These are phyloP conservation scores for Tigriopus californicus DNA, from an alignment of 2,888 invertebrate genomes.

Conservation along the genomic window DNA sequence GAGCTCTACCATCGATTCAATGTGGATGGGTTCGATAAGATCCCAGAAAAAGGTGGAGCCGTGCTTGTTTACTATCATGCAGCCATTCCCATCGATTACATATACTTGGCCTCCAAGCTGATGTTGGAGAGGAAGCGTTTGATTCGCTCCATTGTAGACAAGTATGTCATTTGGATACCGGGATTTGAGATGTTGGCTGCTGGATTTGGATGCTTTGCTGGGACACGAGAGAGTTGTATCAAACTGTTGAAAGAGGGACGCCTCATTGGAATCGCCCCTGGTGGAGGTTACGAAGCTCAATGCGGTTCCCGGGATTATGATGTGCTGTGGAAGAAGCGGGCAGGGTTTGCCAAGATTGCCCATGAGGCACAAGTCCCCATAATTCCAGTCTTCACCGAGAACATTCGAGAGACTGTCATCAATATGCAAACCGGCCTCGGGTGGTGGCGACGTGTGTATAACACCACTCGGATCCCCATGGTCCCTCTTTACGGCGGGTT, in stretches of 20 bases:
- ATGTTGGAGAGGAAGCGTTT: not conserved
- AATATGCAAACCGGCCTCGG: slow-evolving; percentile 1
- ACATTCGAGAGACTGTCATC: not conserved
- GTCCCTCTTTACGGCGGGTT: not conserved
- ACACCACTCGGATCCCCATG: not conserved
- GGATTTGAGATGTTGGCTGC: slow-evolving; percentile 16
- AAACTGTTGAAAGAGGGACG: not conserved
- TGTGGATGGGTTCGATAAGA: not conserved
- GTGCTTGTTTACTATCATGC: not conserved
- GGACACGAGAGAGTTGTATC: slow-evolving; percentile 16
- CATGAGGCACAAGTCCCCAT: not conserved
- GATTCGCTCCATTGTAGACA: not conserved
- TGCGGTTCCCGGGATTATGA: not conserved
- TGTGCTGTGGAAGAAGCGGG: not conserved
- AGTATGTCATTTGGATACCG: not conserved
- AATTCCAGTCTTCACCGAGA: slow-evolving; percentile 6
- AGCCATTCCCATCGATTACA: not conserved
- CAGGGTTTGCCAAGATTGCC: not conserved
- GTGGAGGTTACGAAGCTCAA: not conserved
- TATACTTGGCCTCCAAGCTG: not conserved
- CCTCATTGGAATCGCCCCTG: not conserved
- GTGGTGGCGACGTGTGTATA: not conserved
- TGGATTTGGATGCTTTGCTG: slow-evolving; percentile 19
- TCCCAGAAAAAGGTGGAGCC: not conserved
- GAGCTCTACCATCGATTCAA: not conserved